phyloP scores from a whole-genome alignment of 2,888 invertebrate species.

The Coenonympha arcania region DNA sequence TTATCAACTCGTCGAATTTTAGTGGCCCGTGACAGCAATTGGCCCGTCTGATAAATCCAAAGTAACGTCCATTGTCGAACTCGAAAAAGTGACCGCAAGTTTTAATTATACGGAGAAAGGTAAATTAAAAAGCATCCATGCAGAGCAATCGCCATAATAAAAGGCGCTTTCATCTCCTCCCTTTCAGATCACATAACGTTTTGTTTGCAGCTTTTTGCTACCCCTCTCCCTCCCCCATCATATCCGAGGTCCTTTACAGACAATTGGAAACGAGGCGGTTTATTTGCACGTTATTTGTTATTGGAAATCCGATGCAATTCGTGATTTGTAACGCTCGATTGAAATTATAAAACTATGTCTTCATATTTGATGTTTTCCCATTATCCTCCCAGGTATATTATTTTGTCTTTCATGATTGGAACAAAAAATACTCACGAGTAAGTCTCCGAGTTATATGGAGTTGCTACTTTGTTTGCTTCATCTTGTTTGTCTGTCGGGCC shows the following conservation, averaged over 20 bases:
- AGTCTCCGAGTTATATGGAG: too few relatives aligned
- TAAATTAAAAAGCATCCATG: conserved; percentile 67
- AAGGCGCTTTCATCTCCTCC: conserved; percentile 43
- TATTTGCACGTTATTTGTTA: conserved; percentile 25
- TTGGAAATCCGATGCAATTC: conserved; percentile 17
- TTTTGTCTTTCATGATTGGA: too few relatives aligned
- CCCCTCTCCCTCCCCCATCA: conserved; percentile 8
- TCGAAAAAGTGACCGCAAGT: conserved; percentile 50
- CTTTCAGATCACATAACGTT: conserved; percentile 41
- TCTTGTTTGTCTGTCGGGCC: too few relatives aligned
- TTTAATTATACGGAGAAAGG: conserved; percentile 67
- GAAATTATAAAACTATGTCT: not conserved
- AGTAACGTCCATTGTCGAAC: conserved; percentile 44
- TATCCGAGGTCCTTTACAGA: conserved; percentile 23
- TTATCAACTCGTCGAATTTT: not conserved
- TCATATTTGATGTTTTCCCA: not conserved
- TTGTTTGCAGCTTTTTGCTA: conserved; percentile 26
- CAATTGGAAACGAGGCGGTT: conserved; percentile 27
- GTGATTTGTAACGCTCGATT: not conserved
- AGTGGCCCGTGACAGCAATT: conserved; percentile 2
- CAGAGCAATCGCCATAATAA: conserved; percentile 48
- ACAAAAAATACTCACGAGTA: too few relatives aligned
- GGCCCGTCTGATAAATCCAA: conserved; percentile 1
- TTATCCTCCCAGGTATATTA: not conserved
- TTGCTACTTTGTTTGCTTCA: too few relatives aligned